A percentile compares a stretch with the other conserved stretches of the same genome.
Conservation (phyloP, 2,888 invertebrate species). For the Tetrapedia diversipes region DNA sequence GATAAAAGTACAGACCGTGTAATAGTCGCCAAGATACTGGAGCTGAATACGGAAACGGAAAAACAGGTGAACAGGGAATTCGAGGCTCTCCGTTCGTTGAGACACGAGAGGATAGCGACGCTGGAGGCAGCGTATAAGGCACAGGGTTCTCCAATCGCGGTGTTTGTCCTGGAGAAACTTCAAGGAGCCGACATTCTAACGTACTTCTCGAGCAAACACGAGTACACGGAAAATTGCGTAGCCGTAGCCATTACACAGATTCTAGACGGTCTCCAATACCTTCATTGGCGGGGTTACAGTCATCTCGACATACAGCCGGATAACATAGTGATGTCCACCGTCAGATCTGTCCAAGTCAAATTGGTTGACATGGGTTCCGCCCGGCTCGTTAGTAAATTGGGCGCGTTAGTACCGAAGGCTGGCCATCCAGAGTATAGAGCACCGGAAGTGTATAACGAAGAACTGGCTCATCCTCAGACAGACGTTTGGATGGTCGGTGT, state of each 20-base stretch:
- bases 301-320: slow-evolving; percentile 97
- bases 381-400: slow-evolving; percentile 91
- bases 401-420: slow-evolving; percentile 87
- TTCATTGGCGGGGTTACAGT: slow-evolving; percentile 96
- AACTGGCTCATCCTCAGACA: slow-evolving; percentile 93
- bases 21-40: slow-evolving; percentile 93
- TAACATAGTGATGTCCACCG: slow-evolving; percentile 95
- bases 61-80: slow-evolving; percentile 89
- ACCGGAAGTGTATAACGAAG: slow-evolving; percentile 94
- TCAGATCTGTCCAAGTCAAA: slow-evolving; percentile 93
- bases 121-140: slow-evolving; percentile 89
- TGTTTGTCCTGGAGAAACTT: slow-evolving; percentile 91
- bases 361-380: slow-evolving; percentile 96
- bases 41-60: slow-evolving; percentile 86
- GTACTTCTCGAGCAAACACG: slow-evolving; percentile 93
- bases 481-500: slow-evolving; percentile 99
- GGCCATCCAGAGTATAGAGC: slow-evolving; percentile 92
- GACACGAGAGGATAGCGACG: slow-evolving; percentile 94
- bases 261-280: slow-evolving; percentile 94
- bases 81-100: slow-evolving; percentile 90
- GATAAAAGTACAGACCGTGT: slow-evolving; percentile 90
- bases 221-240: slow-evolving; percentile 96
- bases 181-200: slow-evolving; percentile 96
- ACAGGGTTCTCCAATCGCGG: slow-evolving; percentile 87
- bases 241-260: slow-evolving; percentile 93